Evolutionary conservation across 1,140 invertebrate genomes (phyloP), one percentile per base, ranked within the genome.

Genomic region (Euglossa dilemma): DNA sequence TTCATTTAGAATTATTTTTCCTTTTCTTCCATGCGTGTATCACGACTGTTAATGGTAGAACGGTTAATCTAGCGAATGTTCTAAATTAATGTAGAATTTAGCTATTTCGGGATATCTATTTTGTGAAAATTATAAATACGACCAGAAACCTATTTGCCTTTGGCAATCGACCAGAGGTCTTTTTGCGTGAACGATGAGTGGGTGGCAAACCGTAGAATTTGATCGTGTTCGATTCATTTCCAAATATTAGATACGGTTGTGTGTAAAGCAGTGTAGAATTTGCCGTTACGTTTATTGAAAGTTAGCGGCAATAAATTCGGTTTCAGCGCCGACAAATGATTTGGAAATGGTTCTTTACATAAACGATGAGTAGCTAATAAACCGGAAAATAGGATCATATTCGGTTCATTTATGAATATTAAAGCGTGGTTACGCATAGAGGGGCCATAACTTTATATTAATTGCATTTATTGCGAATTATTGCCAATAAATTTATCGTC

Each of bases 341-440:
- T 75, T 75, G 73, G n/a, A 75, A 75, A 61, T 61, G 57, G 73
- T 61, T 61, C 56, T 75, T 75, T 59, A 25, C 52, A 59, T 61
- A 61, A 75, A 75, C 73, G 73, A 47, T 63, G 57, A 47, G 57
- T 12, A 56, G 28, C 52, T 71, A 71, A 71, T 71, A 71, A 71
- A 45, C 45, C 54, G 36, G 54, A 59, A 73, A 73, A 73, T 45
- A 73, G 28, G 71, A 73, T 43, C 54, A 45, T 45, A 57, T 59
- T 73, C 71, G 71, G n/a, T 45, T 59, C 71, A 45, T 73, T 57
- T 73, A 45, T 57, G 71, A 57, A 56, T 57, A 56, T 56, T 73
- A 36, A 56, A 73, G 54, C 20, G 54, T 18, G n/a, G 71, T 57
- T 73, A 73, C 52, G 54, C 23, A 45, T 25, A 20, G 16, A 18